Evolutionary conservation across 2,113 vertebrate species (phyloP).

Genomic region (Heterotis niloticus): DNA sequence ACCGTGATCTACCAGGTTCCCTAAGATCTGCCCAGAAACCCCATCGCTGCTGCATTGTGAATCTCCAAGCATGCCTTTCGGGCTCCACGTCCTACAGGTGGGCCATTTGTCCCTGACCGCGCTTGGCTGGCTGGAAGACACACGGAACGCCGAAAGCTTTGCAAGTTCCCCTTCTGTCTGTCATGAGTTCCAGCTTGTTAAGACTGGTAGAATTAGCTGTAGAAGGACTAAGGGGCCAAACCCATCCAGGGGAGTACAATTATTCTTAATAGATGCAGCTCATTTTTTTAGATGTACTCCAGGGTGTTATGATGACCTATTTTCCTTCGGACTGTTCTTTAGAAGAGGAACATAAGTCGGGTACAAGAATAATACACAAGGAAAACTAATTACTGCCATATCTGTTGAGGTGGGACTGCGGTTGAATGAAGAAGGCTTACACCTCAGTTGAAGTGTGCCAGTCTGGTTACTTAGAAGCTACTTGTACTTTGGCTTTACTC

Average conservation of each 20-base stretch:
- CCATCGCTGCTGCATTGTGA: conserved; percentile 28
- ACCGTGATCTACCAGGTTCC: not conserved
- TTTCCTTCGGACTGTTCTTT: conserved; percentile 59
- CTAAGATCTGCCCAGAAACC: not conserved
- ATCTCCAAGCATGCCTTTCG: conserved; percentile 48
- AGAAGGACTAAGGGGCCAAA: conserved; percentile 58
- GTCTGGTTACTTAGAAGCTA: not conserved
- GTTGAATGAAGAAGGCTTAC: conserved; percentile 44
- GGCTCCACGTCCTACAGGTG: conserved; percentile 54
- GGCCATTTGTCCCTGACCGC: conserved; percentile 61
- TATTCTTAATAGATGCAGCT: conserved; percentile 67
- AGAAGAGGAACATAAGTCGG: conserved; percentile 59
- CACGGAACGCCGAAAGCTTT: conserved; percentile 50
- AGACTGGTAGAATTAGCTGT: conserved; percentile 67
- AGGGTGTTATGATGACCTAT: conserved; percentile 70
- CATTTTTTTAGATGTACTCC: conserved; percentile 69
- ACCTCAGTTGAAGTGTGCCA: not conserved
- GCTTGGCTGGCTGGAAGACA: conserved; percentile 58
- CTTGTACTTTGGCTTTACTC: not conserved
- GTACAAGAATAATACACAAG: conserved; percentile 57
- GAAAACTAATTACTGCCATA: conserved; percentile 60
- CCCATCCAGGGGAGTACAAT: conserved; percentile 69
- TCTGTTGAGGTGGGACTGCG: conserved; percentile 44
- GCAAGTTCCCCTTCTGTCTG: conserved; percentile 54
- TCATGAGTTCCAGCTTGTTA: conserved; percentile 62